Percentiles rank a stretch among this genome's conserved stretches.
Evolutionary conservation across 2,113 vertebrate species (phyloP).

Genomic region (Pontoporia blainvillei): DNA sequence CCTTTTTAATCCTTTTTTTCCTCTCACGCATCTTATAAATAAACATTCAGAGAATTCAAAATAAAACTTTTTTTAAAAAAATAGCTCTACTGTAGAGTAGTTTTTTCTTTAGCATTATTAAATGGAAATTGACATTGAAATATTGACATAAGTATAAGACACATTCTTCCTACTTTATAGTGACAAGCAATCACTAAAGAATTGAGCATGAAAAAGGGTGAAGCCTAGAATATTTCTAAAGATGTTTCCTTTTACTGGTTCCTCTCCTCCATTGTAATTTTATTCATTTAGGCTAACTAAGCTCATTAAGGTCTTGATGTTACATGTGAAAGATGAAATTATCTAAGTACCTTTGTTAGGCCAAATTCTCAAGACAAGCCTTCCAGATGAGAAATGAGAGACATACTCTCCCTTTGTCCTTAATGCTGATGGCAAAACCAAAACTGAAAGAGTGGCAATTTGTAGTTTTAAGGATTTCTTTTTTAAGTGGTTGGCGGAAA

Average conservation of each 20-base stretch:
- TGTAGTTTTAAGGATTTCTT: not conserved
- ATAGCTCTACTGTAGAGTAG: not conserved
- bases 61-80: not conserved
- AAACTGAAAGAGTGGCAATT: not conserved
- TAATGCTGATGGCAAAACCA: not conserved
- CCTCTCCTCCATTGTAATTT: not conserved
- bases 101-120: not conserved
- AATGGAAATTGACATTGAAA: not conserved
- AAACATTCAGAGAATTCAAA: not conserved
- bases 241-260: not conserved
- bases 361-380: not conserved
- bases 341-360: not conserved
- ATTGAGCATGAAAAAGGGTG: not conserved
- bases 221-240: not conserved
- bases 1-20: not conserved
- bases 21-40: not conserved
- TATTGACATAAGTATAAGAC: not conserved
- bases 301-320: constrained; percentile 21
- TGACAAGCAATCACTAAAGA: not conserved
- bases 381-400: not conserved
- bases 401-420: not conserved
- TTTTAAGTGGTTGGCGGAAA: not conserved
- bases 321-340: constrained; percentile 16
- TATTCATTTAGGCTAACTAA: not conserved
- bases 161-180: not conserved